Conservation (phyloP, 2,797 vertebrate species). For the Denticeps clupeoides region DNA sequence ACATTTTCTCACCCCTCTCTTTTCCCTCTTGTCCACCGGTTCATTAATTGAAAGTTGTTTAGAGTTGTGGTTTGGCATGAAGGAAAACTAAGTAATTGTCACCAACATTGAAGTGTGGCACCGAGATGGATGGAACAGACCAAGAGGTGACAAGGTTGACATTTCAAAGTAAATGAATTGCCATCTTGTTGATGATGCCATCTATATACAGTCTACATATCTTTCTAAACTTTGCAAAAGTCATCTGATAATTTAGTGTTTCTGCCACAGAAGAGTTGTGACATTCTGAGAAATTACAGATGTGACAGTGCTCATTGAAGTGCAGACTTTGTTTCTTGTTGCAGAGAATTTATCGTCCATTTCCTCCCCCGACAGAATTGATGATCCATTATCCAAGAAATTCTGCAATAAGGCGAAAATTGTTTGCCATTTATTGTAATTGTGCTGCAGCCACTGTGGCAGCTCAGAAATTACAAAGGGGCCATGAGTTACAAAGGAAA, state of each 20-base stretch:
- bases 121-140: slow-evolving; percentile 19
- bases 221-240: no score
- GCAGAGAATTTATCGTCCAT: background rate
- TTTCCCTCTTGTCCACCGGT: background rate
- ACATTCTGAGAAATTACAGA: no score
- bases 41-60: background rate
- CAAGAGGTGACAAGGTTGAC: slow-evolving; percentile 33
- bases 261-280: no score
- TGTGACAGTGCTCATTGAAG: no score
- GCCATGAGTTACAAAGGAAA: background rate
- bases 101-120: background rate
- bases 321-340: no score
- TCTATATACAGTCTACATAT: no score
- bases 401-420: background rate
- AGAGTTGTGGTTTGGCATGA: background rate
- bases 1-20: no score
- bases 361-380: background rate
- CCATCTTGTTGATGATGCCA: slow-evolving; percentile 38
- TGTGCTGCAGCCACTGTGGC: background rate
- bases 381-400: slow-evolving; percentile 3
- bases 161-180: slow-evolving; percentile 41
- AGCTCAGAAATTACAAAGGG: background rate
- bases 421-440: slow-evolving; percentile 17
- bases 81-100: background rate
- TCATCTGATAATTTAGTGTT: no score